phyloP scores from a whole-genome alignment of 2,888 invertebrate species.

The Calliopum simillimum region DNA sequence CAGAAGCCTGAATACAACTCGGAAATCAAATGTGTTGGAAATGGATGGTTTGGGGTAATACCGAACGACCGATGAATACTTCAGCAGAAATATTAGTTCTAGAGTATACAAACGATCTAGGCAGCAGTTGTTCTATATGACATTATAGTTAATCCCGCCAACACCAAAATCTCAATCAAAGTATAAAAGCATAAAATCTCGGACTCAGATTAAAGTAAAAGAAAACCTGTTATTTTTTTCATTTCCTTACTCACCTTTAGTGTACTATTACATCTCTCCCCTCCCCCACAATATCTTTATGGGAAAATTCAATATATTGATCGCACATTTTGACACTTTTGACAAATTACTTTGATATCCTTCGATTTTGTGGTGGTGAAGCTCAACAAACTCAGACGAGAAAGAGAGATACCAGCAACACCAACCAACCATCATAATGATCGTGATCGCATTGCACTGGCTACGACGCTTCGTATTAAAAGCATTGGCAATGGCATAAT shows the following conservation, averaged over 20 bases:
- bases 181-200: too few relatives aligned
- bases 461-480: not conserved
- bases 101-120: too few relatives aligned
- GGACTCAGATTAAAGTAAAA: too few relatives aligned
- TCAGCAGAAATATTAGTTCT: too few relatives aligned
- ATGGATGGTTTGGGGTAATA: too few relatives aligned
- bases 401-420: constrained; percentile 17
- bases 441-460: not conserved
- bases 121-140: too few relatives aligned
- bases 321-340: constrained; percentile 58
- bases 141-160: too few relatives aligned
- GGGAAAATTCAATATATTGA: constrained; percentile 53
- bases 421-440: constrained; percentile 24
- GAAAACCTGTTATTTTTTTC: too few relatives aligned
- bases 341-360: constrained; percentile 62
- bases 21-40: too few relatives aligned
- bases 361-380: constrained; percentile 44
- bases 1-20: too few relatives aligned
- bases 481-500: constrained; percentile 38
- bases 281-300: constrained; percentile 33
- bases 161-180: too few relatives aligned
- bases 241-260: not conserved
- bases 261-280: constrained; percentile 10
- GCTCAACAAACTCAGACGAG: constrained; percentile 28
- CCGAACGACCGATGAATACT: too few relatives aligned